phyloP scores from a whole-genome alignment of 2,113 vertebrate species.

The Alces alces region DNA sequence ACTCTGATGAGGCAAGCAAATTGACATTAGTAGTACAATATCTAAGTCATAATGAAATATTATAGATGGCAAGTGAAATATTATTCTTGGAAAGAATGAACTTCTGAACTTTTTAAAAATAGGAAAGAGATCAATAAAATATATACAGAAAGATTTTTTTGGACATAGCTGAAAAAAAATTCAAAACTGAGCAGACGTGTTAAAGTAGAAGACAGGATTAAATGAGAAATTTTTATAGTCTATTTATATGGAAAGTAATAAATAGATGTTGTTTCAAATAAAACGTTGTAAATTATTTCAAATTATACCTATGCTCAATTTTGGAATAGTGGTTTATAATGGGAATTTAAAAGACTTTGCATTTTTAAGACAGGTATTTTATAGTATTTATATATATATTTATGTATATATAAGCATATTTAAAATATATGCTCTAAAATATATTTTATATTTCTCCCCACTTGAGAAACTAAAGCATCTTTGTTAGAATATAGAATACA shows the following conservation, averaged over 20 bases:
- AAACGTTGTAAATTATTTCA: constrained; percentile 42
- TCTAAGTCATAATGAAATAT: not conserved
- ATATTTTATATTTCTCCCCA: not conserved
- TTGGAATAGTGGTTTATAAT: constrained; percentile 12
- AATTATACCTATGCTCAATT: constrained; percentile 4
- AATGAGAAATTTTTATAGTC: not conserved
- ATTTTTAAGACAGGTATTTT: constrained; percentile 24
- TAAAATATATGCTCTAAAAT: not conserved
- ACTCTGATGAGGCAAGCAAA: not conserved
- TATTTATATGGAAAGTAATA: constrained; percentile 39
- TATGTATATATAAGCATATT: not conserved
- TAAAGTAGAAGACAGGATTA: constrained; percentile 2
- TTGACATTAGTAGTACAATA: not conserved
- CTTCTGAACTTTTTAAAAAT: not conserved
- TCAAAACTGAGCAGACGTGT: not conserved
- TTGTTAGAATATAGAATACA: not conserved
- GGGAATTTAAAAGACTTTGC: not conserved
- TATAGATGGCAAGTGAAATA: not conserved
- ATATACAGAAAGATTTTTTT: constrained; percentile 5
- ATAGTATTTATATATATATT: not conserved
- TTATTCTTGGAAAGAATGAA: constrained; percentile 38
- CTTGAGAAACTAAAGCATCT: not conserved
- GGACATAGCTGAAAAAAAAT: not conserved
- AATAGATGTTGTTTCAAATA: constrained; percentile 11
- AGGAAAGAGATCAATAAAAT: constrained; percentile 16